Base-by-base conservation (phyloP, 2,888 invertebrate genomes). In the Mystacides longicornis region DNA sequence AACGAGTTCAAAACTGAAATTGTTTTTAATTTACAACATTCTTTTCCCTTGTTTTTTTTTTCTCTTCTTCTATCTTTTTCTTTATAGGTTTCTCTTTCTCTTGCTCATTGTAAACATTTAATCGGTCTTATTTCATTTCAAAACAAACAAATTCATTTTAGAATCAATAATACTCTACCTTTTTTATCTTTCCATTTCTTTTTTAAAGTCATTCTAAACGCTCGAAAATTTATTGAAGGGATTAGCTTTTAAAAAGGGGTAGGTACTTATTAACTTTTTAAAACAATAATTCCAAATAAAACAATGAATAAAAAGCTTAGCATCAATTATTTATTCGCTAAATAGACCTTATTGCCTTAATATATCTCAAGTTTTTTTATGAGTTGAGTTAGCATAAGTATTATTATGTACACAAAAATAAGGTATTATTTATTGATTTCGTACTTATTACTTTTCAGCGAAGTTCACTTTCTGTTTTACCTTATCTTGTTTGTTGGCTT, bases 1-100 rank as follows among this genome's bases (percentile, higher is more conserved):
- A 27, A 37, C 7, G 37, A 37, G 16, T 37, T n/a, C 37, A 37
- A 37, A 37, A 5, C 5, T 5, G 16, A 37, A 37, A 16, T 37
- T 37, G 37, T 37, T 37, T 37, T 37, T 37, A 37, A 37, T 37
- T 37, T 37, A 37, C 37, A 37, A 14, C 37, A 37, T 37, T 37
- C 16, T 37, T 37, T 16, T 37, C 37, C 16, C 14, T 16, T 37
- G n/a, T n/a, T 16, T 37, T 37, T 37, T 37, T 37, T 37, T 14
- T 16, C 11, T 27, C 5, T 27, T 37, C 37, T 16, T n/a, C n/a
- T n/a, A n/a, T n/a, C n/a, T 37, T 37, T 37, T 37, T 37, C 37
- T 37, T 16, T 37, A 4, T 16, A n/a, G n/a, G 16, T 16, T 37
- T 37, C 16, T 37, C 16, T 37, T 14, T 16, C 11, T 27, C 5